A percentile compares a stretch with the other conserved stretches of the same genome.
Conservation (phyloP, 2,797 vertebrate genomes). For the Poecile montanus region DNA sequence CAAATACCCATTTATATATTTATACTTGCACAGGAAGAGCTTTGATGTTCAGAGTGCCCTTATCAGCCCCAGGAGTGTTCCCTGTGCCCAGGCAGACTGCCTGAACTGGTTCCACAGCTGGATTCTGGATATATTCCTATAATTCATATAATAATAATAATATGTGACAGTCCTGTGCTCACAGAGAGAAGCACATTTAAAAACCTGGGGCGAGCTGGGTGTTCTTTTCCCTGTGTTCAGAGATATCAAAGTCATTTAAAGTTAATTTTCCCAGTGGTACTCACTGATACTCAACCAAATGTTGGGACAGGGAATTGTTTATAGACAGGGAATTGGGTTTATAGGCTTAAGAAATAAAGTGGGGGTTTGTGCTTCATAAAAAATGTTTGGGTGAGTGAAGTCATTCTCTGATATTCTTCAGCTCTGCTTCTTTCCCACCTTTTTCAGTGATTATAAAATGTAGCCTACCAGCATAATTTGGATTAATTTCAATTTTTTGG, state of each 20-base stretch:
- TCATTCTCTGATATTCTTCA: not conserved
- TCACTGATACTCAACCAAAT: not conserved
- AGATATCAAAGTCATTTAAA: not conserved
- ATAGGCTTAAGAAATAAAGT: not conserved
- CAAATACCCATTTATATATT: too few relatives aligned
- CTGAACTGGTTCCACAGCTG: not conserved
- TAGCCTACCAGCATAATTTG: not conserved
- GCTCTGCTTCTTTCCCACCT: not conserved
- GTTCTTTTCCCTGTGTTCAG: not conserved
- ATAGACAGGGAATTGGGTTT: not conserved
- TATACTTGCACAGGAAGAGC: fast-evolving
- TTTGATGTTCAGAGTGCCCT: not conserved
- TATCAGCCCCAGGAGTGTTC: not conserved
- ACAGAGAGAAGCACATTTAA: fast-evolving
- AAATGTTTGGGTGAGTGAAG: not conserved
- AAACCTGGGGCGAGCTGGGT: not conserved
- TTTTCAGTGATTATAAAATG: fast-evolving
- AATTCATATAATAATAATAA: too few relatives aligned
- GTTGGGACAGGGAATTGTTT: not conserved
- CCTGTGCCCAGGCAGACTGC: not conserved
- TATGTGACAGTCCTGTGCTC: not conserved
- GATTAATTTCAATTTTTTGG: not conserved
- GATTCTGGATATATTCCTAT: fast-evolving
- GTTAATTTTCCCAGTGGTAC: fast-evolving
- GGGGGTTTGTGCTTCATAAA: not conserved